A percentile compares a stretch with the other conserved stretches of the same genome.
Conservation (phyloP, 1,140 invertebrate genomes). For the Hesperophylax magnus region DNA sequence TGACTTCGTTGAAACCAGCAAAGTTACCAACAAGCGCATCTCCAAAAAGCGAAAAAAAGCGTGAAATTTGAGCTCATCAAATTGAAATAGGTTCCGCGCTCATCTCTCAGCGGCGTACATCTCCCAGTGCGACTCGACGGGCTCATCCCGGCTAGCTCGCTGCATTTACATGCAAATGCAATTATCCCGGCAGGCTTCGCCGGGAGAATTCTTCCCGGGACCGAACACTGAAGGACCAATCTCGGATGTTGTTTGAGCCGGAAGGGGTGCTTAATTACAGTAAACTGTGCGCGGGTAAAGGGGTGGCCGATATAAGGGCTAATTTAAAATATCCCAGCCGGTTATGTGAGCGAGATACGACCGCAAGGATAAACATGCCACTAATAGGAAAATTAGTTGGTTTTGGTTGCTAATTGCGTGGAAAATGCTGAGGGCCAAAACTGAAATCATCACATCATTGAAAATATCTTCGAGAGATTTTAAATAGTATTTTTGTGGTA, state of each 20-base stretch:
- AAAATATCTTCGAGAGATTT: too few relatives aligned
- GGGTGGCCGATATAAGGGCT: not conserved
- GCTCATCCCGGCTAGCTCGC: not conserved
- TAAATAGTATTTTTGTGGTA: too few relatives aligned
- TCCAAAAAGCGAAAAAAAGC: not conserved
- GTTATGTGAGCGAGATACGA: too few relatives aligned
- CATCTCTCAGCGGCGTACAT: not conserved
- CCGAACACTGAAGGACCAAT: not conserved
- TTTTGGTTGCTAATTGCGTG: too few relatives aligned
- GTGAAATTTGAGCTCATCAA: not conserved
- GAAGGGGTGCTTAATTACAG: not conserved
- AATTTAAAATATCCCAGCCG: too few relatives aligned
- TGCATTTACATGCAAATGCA: conserved; percentile 39
- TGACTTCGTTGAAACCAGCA: too few relatives aligned
- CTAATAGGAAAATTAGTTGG: too few relatives aligned
- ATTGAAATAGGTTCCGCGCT: conserved; percentile 2
- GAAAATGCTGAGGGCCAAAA: too few relatives aligned
- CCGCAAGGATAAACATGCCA: too few relatives aligned
- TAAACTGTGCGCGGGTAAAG: not conserved
- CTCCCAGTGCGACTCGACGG: not conserved
- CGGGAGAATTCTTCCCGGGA: conserved; percentile 8
- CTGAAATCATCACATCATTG: too few relatives aligned
- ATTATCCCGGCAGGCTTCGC: conserved; percentile 8
- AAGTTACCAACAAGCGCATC: too few relatives aligned
- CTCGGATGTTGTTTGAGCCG: conserved; percentile 1